These are phyloP conservation scores for Cryptus armator DNA, from an alignment of 2,888 invertebrate species.

Conservation along the genomic window DNA sequence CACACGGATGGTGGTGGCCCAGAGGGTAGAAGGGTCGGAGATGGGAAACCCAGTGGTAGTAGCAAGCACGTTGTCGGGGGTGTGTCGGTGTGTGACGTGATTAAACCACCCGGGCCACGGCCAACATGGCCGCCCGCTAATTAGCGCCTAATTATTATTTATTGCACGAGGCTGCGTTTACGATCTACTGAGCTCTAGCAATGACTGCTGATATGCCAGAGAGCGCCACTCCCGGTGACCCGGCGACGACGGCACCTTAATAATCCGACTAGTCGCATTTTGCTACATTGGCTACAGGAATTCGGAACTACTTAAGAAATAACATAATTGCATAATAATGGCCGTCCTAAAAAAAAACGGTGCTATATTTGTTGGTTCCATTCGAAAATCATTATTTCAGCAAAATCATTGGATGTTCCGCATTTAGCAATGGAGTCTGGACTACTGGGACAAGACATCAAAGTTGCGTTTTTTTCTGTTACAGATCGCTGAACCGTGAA, in stretches of 20 bases:
- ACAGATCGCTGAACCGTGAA: too few species aligned
- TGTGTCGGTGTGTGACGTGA: slow-evolving; percentile 79
- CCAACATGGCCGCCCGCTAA: slow-evolving; percentile 82
- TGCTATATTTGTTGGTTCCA: neutral
- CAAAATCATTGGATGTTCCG: neutral
- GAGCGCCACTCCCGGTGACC: slow-evolving; percentile 44
- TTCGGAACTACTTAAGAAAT: neutral
- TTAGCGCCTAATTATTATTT: slow-evolving; percentile 84
- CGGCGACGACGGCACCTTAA: slow-evolving; percentile 22
- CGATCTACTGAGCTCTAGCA: slow-evolving; percentile 21
- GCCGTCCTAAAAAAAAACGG: neutral
- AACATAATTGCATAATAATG: neutral
- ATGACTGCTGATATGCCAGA: slow-evolving; percentile 21
- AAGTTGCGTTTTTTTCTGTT: too few species aligned
- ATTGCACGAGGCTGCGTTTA: slow-evolving; percentile 74
- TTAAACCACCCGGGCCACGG: slow-evolving; percentile 77
- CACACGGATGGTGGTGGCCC: slow-evolving; percentile 57
- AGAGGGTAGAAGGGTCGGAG: slow-evolving; percentile 50
- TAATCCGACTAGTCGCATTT: slow-evolving; percentile 19
- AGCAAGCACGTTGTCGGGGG: slow-evolving; percentile 63
- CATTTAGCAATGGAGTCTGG: neutral
- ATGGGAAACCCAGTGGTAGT: slow-evolving; percentile 52
- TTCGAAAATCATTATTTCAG: neutral
- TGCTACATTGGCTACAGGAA: slow-evolving; percentile 26
- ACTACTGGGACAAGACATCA: too few species aligned